Evolutionary conservation across 2,113 vertebrate genomes (phyloP).

Genomic region (Podilymbus podiceps): DNA sequence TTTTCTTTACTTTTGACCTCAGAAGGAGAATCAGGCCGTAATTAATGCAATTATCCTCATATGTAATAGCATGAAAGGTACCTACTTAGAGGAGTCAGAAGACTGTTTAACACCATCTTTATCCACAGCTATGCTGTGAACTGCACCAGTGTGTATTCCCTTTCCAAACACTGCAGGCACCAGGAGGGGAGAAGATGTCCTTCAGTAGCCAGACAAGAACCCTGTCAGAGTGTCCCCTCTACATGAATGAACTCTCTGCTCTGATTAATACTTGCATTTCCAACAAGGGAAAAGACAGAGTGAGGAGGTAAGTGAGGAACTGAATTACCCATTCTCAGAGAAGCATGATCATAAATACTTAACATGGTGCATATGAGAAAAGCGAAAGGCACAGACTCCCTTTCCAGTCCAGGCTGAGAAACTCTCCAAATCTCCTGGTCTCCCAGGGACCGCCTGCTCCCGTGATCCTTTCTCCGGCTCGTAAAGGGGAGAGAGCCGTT

Average conservation of each 20-base stretch:
- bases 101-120: background rate
- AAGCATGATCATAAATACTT: conserved; percentile 36
- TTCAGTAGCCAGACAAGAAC: conserved; percentile 29
- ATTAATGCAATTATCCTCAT: background rate
- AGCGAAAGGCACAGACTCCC: background rate
- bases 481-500: background rate
- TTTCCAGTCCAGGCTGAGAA: background rate
- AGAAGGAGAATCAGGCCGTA: background rate
- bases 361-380: background rate
- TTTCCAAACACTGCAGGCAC: conserved; percentile 16
- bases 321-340: conserved; percentile 5
- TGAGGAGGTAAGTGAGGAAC: background rate
- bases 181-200: conserved; percentile 15
- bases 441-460: background rate
- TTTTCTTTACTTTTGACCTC: background rate
- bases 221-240: conserved; percentile 17
- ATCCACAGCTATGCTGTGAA: background rate
- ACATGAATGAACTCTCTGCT: conserved; percentile 14
- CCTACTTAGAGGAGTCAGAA: background rate
- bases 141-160: background rate
- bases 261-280: conserved; percentile 22
- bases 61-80: background rate
- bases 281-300: background rate
- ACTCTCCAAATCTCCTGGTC: background rate
- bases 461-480: background rate